These are phyloP conservation scores for Tyto alba DNA, from an alignment of 2,113 vertebrate species.

Conservation along the genomic window DNA sequence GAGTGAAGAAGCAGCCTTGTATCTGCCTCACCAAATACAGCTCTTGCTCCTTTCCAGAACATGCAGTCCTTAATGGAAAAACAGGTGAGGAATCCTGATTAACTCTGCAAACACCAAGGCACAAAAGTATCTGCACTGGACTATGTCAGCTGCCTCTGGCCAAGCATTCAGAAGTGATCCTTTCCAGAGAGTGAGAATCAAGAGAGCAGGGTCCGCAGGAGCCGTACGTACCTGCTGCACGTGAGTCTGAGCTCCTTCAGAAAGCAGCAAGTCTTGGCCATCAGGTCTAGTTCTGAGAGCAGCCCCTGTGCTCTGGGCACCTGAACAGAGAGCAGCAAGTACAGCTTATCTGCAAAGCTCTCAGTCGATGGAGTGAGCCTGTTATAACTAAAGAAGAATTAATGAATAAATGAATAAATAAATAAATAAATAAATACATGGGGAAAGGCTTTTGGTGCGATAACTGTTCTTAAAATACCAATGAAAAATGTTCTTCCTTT, in stretches of 20 bases:
- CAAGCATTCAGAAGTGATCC: rapidly evolving
- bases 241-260: background rate
- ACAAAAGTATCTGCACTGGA: background rate
- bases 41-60: background rate
- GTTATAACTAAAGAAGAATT: rapidly evolving
- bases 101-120: background rate
- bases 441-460: background rate
- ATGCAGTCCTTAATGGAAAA: background rate
- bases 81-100: background rate
- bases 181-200: rapidly evolving
- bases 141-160: background rate
- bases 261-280: background rate
- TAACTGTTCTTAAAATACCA: background rate
- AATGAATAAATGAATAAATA: background rate
- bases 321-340: rapidly evolving
- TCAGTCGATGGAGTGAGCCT: background rate
- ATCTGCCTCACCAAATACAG: background rate
- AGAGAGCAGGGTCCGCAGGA: background rate
- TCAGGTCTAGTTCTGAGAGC: rapidly evolving
- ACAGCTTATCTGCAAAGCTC: background rate
- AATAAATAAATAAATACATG: background rate
- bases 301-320: background rate
- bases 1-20: background rate
- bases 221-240: rapidly evolving
- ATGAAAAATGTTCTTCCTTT: background rate